Percentiles rank a stretch among this genome's conserved stretches.
These are phyloP conservation scores for Hemiprocne comata DNA, from an alignment of 2,113 vertebrate species.

Conservation along the genomic window DNA sequence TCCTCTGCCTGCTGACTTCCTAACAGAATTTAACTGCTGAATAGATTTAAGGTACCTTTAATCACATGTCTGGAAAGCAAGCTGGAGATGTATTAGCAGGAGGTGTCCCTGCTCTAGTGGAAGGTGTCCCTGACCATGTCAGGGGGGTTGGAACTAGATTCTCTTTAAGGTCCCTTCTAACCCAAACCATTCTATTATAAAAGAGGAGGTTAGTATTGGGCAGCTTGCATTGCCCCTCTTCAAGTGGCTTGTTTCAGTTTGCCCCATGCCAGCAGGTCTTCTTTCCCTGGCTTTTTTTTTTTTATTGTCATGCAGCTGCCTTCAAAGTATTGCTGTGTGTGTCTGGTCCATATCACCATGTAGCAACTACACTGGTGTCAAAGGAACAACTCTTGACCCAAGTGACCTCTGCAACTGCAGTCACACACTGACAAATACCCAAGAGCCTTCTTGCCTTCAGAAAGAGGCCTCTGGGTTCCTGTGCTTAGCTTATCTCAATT, in stretches of 20 bases:
- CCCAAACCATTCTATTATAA: neutral
- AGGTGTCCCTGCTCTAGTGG: too few species aligned
- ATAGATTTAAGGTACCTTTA: fast-evolving
- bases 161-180: too few species aligned
- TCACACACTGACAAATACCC: neutral
- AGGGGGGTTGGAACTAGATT: too few species aligned
- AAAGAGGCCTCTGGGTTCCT: neutral
- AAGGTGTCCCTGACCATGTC: too few species aligned
- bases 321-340: neutral
- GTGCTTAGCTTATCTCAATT: neutral
- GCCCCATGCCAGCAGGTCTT: neutral
- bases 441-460: neutral
- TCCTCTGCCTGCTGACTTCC: neutral
- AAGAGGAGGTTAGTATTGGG: neutral
- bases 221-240: neutral
- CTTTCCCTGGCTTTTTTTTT: neutral
- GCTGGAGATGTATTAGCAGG: neutral
- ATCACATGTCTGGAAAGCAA: neutral
- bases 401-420: neutral
- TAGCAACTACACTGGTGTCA: neutral
- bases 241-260: neutral
- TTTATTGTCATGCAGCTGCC: neutral
- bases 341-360: too few species aligned
- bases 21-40: neutral
- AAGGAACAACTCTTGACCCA: neutral